These are phyloP conservation scores for Sphecodes monilicornis DNA, from an alignment of 2,888 invertebrate genomes.

Conservation along the genomic window DNA sequence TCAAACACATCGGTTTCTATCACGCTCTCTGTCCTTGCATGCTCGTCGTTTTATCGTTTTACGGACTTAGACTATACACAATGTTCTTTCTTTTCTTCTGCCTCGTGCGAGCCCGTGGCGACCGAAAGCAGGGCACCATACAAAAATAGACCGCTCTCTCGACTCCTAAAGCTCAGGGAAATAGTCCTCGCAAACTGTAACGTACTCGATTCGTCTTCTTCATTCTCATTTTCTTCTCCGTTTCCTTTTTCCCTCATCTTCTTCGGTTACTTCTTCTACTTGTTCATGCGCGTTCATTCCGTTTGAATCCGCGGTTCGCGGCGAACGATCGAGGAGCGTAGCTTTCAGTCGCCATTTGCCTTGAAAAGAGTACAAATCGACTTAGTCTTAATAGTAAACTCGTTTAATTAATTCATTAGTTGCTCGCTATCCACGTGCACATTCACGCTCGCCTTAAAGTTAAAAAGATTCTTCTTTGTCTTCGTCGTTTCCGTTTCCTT, in stretches of 20 bases:
- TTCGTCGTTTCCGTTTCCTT: background rate
- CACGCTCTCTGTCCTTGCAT: background rate
- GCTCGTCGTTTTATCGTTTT: constrained; percentile 43
- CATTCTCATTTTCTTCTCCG: background rate
- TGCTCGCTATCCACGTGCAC: constrained; percentile 65
- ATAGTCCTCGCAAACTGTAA: background rate
- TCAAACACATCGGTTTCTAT: background rate
- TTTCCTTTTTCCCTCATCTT: background rate
- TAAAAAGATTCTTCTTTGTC: constrained; percentile 32
- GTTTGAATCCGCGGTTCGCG: background rate
- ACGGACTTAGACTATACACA: constrained; percentile 54
- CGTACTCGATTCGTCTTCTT: background rate
- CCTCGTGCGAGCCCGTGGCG: constrained; percentile 62
- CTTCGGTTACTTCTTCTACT: background rate
- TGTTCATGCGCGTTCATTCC: background rate
- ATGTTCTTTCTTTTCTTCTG: constrained; percentile 25
- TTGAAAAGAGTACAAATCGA: constrained; percentile 42
- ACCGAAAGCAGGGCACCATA: constrained; percentile 64
- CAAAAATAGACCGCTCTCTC: constrained; percentile 61
- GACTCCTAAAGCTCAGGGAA: constrained; percentile 1
- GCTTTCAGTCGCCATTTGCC: constrained; percentile 73
- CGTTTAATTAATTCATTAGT: constrained; percentile 44
- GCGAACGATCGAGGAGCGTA: constrained; percentile 27
- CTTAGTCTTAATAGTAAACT: constrained; percentile 49
- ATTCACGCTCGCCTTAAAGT: constrained; percentile 67